Evolutionary conservation across 2,797 vertebrate species (phyloP), one percentile per base, ranked within the genome.

Genomic region (Benthosema pterotum): DNA sequence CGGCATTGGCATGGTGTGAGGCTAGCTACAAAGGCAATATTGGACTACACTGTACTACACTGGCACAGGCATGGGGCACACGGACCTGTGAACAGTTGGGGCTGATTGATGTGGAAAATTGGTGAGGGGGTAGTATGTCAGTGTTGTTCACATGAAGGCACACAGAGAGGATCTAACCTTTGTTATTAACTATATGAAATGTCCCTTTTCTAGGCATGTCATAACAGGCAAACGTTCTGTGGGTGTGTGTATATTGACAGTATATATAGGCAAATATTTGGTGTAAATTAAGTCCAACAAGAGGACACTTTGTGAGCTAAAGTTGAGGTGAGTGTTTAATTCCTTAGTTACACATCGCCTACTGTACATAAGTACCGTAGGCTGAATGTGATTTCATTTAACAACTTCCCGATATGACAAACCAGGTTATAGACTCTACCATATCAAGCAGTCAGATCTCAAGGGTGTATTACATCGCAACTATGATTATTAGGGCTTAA

Each of bases 11-110:
- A 5, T 45, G 42, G 49, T 14, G 14, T 25, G 28, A 62, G 16
- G 28, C 54, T 38, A 58, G 62, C 58, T 79, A 68, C 51, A 32
- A 49, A 38, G 14, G 16, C 42, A 53, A 42, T 50, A 52, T 65
- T n/a, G 38, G 11, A 58, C 62, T 57, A 68, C 52, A 74, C 47
- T 54, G 58, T 67, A 65, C 57, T 52, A 61, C 56, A 60, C 51
- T n/a, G 19, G 59, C 18, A 52, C 18, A n/a, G n/a, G n/a, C n/a
- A 8, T 47, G 74, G 80, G 74, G 73, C 70, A 85, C 79, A 80
- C 79, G 56, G 59, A 87, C 72, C 78, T 76, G 77, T 60, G 85
- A 90, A 90, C 78, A 83, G 82, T 83, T 83, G 57, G 55, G 72
- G 73, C 76, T 84, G 70, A 71, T 68, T 79, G 74, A 85, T 80